Evolutionary conservation across 2,113 vertebrate genomes (phyloP), one percentile per base, ranked within the genome.

Genomic region (Chaetura pelagica): DNA sequence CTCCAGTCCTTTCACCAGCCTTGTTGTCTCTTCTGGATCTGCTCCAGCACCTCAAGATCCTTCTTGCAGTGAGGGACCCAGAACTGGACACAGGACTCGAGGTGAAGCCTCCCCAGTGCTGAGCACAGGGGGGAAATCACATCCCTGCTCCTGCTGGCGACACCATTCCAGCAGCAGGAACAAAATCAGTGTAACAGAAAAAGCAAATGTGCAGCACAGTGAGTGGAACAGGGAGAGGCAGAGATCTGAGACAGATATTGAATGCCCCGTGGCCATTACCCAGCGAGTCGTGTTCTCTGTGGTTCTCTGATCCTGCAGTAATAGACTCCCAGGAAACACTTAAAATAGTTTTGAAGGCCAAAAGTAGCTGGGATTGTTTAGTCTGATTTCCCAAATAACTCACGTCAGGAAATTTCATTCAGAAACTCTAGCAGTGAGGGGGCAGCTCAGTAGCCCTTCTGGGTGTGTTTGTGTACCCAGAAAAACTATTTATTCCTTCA

Each of bases 331-430:
- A 30, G 82, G 84, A 74, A 95, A 71, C 79, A 88, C 55, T 94
- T 93, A 55, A 91, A 95, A 93, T 57, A 94, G 77, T 58, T 91
- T 64, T 89, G 89, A 91, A 96, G 66, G 58, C 93, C 69, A 51
- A 2, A 87, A 93, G 91, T 75, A 63, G 49, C 58, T 63, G 15
- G 54, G 82, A 49, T 84, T 63, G 52, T 94, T 95, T 79, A 71
- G 38, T 89, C 61, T 92, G 61, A 72, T 86, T 83, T 92, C 55
- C 61, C 8, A 1, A 72, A 61, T 72, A 91, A 75, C 30, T 79
- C 77, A 15, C 0, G 0, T 84, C 22, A 58, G 73, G 71, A 71
- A 82, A 76, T 93, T 82, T 51, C 58, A 68, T 95, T 91, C 66
- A 89, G 84, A 76, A 84, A 12, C 58, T 44, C 29, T 5, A 29